Base-by-base conservation (phyloP, 1,140 invertebrate species). In the Stegodyphus mimosarum region DNA sequence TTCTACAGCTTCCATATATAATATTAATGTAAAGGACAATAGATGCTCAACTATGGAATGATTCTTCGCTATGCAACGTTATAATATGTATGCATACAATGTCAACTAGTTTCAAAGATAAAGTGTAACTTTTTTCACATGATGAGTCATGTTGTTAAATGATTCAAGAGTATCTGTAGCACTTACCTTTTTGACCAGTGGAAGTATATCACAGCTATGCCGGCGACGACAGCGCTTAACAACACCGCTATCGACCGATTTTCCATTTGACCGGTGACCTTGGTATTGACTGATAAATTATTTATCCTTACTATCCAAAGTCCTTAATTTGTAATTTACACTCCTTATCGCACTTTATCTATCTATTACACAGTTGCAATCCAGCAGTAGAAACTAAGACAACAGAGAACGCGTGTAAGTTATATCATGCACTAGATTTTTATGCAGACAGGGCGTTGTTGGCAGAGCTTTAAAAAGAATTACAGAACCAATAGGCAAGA, bases 151-250 rank as follows among this genome's bases (percentile, higher is more conserved):
- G 33, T 33, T 1, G 33, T 33, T 33, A 33, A 33, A 33, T 33
- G 3, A 33, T 33, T 33, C 33, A 33, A 1, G 33, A 33, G 33
- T 33, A 33, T 33, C 33, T 33, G 33, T 60, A 15, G 55, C 52
- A 72, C 79, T 81, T 33, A 81, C 79, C 70, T 81, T 52, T 64
- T 81, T 50, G 79, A 18, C 79, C 79, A 81, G 10, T 81, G 69
- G 18, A 81, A 81, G 15, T 81, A 81, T 72, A 81, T n/a, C 13
- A 81, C 55, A 33, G 79, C 79, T 6, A 81, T 53, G 48, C 69
- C 70, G n/a, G 79, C 79, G n/a, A 71, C 51, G 5, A 81, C 15
- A 17, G 79, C 79, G 33, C 79, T 81, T 51, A 81, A 60, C 53
- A 72, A 55, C n/a, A 81, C 60, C 50, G 79, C 71, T 50, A 81